phyloP scores from a whole-genome alignment of 2,888 invertebrate genomes.

The Eretmocerus hayati region DNA sequence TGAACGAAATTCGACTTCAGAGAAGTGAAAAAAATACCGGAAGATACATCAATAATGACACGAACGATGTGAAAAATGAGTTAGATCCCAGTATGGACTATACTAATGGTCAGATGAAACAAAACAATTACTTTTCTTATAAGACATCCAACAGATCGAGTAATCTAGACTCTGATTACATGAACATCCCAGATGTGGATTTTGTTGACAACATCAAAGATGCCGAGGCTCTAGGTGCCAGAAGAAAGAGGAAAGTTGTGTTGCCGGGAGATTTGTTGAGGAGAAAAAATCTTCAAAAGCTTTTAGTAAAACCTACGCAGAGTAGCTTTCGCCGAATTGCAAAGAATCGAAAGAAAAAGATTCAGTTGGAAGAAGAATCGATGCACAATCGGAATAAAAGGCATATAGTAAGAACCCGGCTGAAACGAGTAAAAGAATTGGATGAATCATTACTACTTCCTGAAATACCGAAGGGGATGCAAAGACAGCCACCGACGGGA shows the following conservation, averaged over 20 bases:
- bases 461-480: conserved; percentile 28
- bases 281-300: conserved; percentile 1
- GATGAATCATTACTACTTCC: conserved; percentile 5
- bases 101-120: conserved; percentile 30
- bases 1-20: conserved; percentile 33
- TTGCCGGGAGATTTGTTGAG: conserved; percentile 2
- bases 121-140: conserved; percentile 24
- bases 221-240: conserved; percentile 14
- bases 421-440: conserved; percentile 10
- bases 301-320: neutral
- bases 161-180: conserved; percentile 20
- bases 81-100: conserved; percentile 34
- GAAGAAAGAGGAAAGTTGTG: conserved; percentile 13
- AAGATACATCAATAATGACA: conserved; percentile 23
- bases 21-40: conserved; percentile 27
- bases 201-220: conserved; percentile 25
- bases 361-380: too few species aligned
- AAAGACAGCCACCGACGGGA: conserved; percentile 40
- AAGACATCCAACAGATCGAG: conserved; percentile 16
- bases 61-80: conserved; percentile 22
- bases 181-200: conserved; percentile 22
- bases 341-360: too few species aligned
- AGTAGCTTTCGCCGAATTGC: conserved; percentile 7
- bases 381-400: neutral
- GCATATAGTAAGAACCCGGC: conserved; percentile 6